A percentile compares a stretch with the other conserved stretches of the same genome.
phyloP scores from a whole-genome alignment of 2,113 vertebrate species.

The Carlito syrichta region DNA sequence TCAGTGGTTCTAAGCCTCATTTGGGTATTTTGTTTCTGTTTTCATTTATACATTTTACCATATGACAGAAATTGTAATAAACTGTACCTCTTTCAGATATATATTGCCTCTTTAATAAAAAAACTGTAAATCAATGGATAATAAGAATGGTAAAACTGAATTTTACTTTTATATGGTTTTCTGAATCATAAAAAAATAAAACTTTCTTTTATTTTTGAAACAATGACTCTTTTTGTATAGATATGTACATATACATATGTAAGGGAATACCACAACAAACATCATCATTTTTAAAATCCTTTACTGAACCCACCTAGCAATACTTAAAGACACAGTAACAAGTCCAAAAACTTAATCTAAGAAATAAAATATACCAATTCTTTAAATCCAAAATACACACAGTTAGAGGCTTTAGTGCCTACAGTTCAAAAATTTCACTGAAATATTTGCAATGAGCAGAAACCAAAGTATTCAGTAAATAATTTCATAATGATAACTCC shows the following conservation, averaged over 20 bases:
- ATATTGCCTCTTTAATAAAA: background rate
- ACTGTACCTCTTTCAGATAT: background rate
- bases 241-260: background rate
- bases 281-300: background rate
- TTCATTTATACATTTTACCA: background rate
- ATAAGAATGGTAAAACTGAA: background rate
- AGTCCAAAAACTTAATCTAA: background rate
- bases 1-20: background rate
- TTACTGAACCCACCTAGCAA: background rate
- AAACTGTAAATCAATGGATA: background rate
- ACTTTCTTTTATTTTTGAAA: background rate
- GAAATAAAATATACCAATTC: background rate
- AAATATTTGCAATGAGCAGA: background rate
- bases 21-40: background rate
- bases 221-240: background rate
- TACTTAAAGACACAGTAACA: background rate
- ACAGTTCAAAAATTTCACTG: background rate
- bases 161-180: background rate
- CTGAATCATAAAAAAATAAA: constrained; percentile 20
- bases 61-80: background rate
- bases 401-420: background rate
- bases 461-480: background rate
- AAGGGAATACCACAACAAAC: background rate
- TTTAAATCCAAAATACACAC: background rate
- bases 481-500: background rate